Conservation (phyloP, 2,113 vertebrate genomes). For the Formicarius rufipectus region DNA sequence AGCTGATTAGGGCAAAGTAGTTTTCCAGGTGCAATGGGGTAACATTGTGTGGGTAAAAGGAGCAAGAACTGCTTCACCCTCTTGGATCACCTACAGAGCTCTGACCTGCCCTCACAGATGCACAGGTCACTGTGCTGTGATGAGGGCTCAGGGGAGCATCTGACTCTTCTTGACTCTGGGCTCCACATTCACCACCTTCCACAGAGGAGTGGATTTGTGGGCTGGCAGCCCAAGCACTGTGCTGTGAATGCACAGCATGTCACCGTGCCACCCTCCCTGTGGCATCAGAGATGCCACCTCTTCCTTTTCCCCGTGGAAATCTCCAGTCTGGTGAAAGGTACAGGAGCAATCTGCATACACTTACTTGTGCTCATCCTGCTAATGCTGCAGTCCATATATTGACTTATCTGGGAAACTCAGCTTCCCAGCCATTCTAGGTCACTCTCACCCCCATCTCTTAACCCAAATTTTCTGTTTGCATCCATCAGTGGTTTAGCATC, state of each 20-base stretch:
- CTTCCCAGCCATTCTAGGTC: not conserved
- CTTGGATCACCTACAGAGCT: not conserved
- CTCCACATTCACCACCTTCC: not conserved
- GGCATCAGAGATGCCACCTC: too few species aligned
- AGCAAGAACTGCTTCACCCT: not conserved
- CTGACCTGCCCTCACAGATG: fast-evolving
- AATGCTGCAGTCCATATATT: not conserved
- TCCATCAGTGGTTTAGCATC: not conserved
- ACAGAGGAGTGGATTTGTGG: fast-evolving
- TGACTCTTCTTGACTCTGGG: not conserved
- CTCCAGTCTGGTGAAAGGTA: not conserved
- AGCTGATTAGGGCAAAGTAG: not conserved
- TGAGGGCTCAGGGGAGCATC: not conserved
- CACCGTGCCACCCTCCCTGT: fast-evolving
- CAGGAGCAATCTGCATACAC: not conserved
- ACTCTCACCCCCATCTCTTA: not conserved
- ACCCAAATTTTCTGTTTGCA: not conserved
- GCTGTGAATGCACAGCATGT: fast-evolving
- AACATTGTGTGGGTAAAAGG: not conserved
- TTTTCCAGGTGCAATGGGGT: not conserved
- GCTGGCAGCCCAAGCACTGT: not conserved
- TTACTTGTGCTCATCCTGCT: not conserved
- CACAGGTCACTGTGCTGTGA: fast-evolving
- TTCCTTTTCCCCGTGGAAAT: not conserved
- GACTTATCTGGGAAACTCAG: not conserved